These are phyloP conservation scores for Lamprologus callipterus DNA, from an alignment of 2,113 vertebrate species.

Conservation along the genomic window DNA sequence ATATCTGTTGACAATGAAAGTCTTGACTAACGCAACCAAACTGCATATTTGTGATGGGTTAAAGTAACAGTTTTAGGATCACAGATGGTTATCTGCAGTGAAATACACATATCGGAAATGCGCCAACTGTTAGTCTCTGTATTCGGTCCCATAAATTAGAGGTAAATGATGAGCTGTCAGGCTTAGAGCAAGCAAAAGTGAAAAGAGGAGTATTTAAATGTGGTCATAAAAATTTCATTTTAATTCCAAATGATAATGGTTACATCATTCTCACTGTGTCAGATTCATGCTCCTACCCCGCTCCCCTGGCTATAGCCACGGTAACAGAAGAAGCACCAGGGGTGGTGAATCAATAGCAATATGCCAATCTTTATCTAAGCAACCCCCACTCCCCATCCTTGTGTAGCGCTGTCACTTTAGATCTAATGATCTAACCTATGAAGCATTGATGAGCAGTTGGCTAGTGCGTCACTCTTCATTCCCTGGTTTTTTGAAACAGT, in stretches of 20 bases:
- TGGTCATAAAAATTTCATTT: constrained; percentile 12
- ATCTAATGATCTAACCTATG: constrained; percentile 71
- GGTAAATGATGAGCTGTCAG: not conserved
- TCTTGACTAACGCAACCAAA: constrained; percentile 53
- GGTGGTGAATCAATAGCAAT: constrained; percentile 70
- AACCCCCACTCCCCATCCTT: constrained; percentile 61
- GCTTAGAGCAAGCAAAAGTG: not conserved
- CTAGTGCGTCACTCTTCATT: constrained; percentile 60
- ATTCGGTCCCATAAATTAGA: constrained; percentile 3
- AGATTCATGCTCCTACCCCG: constrained; percentile 9
- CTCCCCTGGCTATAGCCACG: constrained; percentile 47
- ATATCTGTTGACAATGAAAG: constrained; percentile 62
- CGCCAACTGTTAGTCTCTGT: not conserved
- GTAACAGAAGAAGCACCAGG: constrained; percentile 58
- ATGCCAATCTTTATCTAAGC: constrained; percentile 68
- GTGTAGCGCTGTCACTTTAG: constrained; percentile 69
- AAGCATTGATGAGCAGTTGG: constrained; percentile 64
- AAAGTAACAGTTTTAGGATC: constrained; percentile 54
- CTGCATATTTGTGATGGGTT: constrained; percentile 34
- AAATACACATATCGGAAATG: constrained; percentile 11
- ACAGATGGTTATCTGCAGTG: constrained; percentile 49
- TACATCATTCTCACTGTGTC: constrained; percentile 40
- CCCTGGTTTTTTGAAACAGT: constrained; percentile 24
- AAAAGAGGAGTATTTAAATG: constrained; percentile 26
- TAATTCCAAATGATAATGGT: constrained; percentile 26